Conservation (phyloP, 2,113 vertebrate genomes). For the Sebastes schlegelii region DNA sequence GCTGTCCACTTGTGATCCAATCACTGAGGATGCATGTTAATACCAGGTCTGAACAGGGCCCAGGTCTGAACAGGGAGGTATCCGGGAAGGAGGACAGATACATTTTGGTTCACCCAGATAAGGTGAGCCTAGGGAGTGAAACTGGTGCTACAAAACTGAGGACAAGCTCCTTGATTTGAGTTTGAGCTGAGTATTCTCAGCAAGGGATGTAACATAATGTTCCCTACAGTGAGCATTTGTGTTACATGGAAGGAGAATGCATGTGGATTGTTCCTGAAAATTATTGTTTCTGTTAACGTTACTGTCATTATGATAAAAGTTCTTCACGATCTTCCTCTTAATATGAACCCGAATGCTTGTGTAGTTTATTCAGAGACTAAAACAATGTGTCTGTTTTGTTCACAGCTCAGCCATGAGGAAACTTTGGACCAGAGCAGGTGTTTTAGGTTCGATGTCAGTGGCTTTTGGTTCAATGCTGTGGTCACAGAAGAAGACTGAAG, state of each 20-base stretch:
- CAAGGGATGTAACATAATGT: neutral
- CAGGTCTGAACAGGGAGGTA: no score
- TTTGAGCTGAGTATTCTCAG: neutral
- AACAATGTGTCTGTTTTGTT: neutral
- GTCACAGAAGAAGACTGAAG: constrained; percentile 73
- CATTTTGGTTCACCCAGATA: neutral
- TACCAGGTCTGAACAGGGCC: no score
- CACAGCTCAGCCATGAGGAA: constrained; percentile 73
- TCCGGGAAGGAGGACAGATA: neutral
- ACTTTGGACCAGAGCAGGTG: constrained; percentile 72
- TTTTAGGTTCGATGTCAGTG: constrained; percentile 77
- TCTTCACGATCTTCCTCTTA: no score
- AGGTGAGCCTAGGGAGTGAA: neutral
- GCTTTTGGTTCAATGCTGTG: constrained; percentile 79
- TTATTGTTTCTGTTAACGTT: neutral
- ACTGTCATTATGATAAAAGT: neutral
- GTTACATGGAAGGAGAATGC: no score
- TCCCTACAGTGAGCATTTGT: neutral
- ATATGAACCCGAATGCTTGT: neutral
- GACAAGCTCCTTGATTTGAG: neutral
- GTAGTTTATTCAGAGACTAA: neutral
- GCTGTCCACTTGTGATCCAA: no score
- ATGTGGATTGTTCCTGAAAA: neutral
- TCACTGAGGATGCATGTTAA: no score
- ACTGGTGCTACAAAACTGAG: neutral